Percentiles rank a stretch among this genome's conserved stretches.
phyloP scores from a whole-genome alignment of 2,797 vertebrate genomes.

The Alouatta caraya region DNA sequence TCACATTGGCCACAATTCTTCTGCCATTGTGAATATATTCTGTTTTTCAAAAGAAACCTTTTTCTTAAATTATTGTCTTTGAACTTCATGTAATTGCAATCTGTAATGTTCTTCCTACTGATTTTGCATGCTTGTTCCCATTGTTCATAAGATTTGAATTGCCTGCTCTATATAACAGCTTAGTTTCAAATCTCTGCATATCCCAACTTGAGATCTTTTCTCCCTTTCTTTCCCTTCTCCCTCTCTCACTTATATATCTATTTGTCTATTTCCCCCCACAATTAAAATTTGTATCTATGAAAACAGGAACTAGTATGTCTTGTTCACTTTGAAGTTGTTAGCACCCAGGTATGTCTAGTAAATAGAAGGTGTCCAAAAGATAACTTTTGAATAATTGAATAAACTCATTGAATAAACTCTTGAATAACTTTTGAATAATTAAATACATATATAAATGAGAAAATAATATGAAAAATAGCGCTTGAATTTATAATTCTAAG shows the following conservation, averaged over 20 bases:
- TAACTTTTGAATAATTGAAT: not conserved
- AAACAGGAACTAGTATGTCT: not conserved
- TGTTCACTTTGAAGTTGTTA: not conserved
- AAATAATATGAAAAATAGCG: not conserved
- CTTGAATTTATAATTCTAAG: not conserved
- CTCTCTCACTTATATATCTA: not conserved
- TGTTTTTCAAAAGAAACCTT: not conserved
- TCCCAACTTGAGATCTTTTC: not conserved
- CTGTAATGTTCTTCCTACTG: not conserved
- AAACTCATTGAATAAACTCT: too few relatives aligned
- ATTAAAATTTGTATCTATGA: not conserved
- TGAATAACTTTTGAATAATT: not conserved
- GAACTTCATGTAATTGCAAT: not conserved
- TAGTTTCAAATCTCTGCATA: not conserved
- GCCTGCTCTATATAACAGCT: not conserved
- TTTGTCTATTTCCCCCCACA: not conserved
- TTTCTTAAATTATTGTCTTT: not conserved
- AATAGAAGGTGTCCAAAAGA: not conserved
- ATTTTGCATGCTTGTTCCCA: not conserved
- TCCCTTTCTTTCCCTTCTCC: too few relatives aligned
- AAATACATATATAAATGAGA: not conserved
- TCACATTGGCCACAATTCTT: not conserved
- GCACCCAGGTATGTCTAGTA: not conserved
- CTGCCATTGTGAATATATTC: not conserved
- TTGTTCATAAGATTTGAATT: not conserved